Conservation (phyloP, 1,140 invertebrate genomes). For the Drosophila ambigua region DNA sequence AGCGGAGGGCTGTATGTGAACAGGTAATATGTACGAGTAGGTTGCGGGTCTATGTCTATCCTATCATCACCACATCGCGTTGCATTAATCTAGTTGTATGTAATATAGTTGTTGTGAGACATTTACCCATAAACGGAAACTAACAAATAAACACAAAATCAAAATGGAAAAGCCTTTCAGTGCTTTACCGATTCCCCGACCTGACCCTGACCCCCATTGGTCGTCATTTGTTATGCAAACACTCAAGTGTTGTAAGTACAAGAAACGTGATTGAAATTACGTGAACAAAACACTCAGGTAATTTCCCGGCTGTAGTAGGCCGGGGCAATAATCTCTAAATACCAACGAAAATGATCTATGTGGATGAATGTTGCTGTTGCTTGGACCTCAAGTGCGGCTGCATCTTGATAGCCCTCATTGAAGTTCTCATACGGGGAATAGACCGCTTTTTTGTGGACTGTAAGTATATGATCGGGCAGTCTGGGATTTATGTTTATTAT, state of each 20-base stretch:
- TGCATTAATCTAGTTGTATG: slow-evolving; percentile 66
- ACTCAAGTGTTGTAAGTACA: too few species aligned
- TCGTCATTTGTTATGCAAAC: too few species aligned
- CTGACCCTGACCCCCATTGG: too few species aligned
- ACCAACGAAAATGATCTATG: slow-evolving; percentile 53
- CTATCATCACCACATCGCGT: slow-evolving; percentile 37
- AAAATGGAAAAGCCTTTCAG: slow-evolving; percentile 1
- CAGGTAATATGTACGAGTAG: too few species aligned
- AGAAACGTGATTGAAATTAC: too few species aligned
- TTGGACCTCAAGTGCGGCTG: slow-evolving; percentile 54
- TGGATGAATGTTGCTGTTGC: slow-evolving; percentile 60
- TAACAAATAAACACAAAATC: slow-evolving; percentile 51
- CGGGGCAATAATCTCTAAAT: neutral
- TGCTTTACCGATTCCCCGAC: too few species aligned
- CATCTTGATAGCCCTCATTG: slow-evolving; percentile 60
- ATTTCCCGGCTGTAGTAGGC: too few species aligned
- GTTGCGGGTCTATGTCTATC: slow-evolving; percentile 8
- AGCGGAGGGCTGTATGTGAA: neutral
- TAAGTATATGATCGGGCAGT: slow-evolving; percentile 14
- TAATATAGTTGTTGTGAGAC: slow-evolving; percentile 77
- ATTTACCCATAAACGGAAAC: slow-evolving; percentile 64
- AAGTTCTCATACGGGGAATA: slow-evolving; percentile 54
- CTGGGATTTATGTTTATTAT: neutral
- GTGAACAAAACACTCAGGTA: too few species aligned
- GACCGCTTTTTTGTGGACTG: slow-evolving; percentile 61